Base-by-base conservation (phyloP, 2,113 vertebrate genomes). In the Rhynchomys soricoides region DNA sequence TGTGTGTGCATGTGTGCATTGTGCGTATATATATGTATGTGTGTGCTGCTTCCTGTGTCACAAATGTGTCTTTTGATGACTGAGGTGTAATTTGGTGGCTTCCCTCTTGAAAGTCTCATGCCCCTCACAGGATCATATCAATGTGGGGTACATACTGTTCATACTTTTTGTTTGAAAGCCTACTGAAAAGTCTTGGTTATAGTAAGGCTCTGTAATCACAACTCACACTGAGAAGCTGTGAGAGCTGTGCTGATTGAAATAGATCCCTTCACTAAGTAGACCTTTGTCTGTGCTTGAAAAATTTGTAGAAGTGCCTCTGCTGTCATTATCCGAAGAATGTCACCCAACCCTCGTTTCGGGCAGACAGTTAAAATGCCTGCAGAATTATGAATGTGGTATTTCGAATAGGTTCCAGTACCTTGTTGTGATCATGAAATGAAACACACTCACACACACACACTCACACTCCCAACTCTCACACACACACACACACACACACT, bases 161-260 rank as follows among this genome's bases (percentile, higher is more conserved):
- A 48, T 17, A 68, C 68, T 5, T 82, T 55, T 57, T 66, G 64
- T 89, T 93, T 71, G 19, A 31, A 94, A 74, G 34, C 9, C 34
- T 87, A n/a, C 45, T 57, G 88, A 22, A 16, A 5, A 77, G 88
- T 93, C 55, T 86, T 92, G 19, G 55, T 88, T 93, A 52, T 55
- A 45, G 17, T 79, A 15, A 57, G 3, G 87, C 93, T 92, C n/a
- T 82, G 89, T 62, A 91, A 92, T 93, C 55, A 96, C 55, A 96
- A 85, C 90, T 89, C 70, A 92, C 29, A 64, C 17, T 90, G 37
- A 86, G 64, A 92, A 96, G 64, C 78, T 83, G 0, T 48, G 83
- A 91, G 55, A 83, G 16, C 68, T 71, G 0, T 1, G 19, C 22
- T 48, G 62, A 86, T 79, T 95, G 40, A 79, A 90, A 90, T 88